Percentiles rank a stretch among this genome's conserved stretches.
Evolutionary conservation across 2,113 vertebrate genomes (phyloP).

Genomic region (Gnathonemus longibarbis): DNA sequence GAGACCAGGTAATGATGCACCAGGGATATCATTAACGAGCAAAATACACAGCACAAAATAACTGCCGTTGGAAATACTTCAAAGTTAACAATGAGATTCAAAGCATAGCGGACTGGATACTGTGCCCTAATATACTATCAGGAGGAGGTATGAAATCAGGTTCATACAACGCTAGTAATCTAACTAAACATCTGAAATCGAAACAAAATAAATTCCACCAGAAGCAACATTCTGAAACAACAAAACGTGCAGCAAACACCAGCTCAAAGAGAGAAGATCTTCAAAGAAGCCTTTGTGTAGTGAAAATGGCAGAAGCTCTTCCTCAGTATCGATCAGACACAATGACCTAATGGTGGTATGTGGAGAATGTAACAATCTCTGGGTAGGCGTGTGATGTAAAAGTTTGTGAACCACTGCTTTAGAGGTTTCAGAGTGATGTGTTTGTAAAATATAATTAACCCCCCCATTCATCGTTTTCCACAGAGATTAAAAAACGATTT

Average conservation of each 20-base stretch:
- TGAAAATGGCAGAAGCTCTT: not conserved
- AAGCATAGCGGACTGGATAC: not conserved
- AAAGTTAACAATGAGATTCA: not conserved
- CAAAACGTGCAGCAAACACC: not conserved
- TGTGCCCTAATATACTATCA: not conserved
- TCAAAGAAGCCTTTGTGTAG: not conserved
- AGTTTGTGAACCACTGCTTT: not conserved
- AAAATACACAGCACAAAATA: not conserved
- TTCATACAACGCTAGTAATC: not conserved
- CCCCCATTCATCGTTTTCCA: not conserved
- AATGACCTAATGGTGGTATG: not conserved
- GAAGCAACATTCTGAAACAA: not conserved
- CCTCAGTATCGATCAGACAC: not conserved
- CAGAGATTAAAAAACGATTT: not conserved
- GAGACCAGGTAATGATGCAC: not conserved
- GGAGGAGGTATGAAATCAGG: not conserved
- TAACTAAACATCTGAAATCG: not conserved
- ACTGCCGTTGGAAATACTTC: not conserved
- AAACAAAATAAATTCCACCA: not conserved
- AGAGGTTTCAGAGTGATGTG: not conserved
- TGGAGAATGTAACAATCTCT: not conserved
- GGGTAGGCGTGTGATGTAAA: not conserved
- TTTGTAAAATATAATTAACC: not conserved
- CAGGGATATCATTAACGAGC: not conserved
- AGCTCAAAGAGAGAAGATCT: not conserved